Evolutionary conservation across 2,888 invertebrate species (phyloP).

Genomic region (Troilus luridus): DNA sequence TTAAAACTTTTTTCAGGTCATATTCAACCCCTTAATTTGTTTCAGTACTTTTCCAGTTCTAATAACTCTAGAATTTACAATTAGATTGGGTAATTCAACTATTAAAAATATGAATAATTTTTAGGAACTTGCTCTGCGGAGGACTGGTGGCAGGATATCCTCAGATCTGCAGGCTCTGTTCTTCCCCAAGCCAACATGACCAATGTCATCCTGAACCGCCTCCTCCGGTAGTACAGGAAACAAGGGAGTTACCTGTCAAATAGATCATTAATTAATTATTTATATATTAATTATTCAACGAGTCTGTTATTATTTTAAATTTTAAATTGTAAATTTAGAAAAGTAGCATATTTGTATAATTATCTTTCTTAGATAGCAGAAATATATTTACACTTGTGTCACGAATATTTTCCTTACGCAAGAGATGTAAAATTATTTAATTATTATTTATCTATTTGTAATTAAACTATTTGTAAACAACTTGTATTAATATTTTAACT

Average conservation of each 20-base stretch:
- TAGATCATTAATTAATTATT: not conserved
- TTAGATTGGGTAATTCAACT: no score
- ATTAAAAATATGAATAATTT: not conserved
- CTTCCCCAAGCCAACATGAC: slow-evolving; percentile 36
- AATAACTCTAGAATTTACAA: no score
- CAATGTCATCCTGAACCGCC: slow-evolving; percentile 32
- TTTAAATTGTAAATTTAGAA: not conserved
- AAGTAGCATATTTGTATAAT: not conserved
- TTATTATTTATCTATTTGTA: no score
- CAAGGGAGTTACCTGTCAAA: slow-evolving; percentile 16
- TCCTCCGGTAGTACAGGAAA: slow-evolving; percentile 14
- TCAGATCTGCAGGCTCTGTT: slow-evolving; percentile 51
- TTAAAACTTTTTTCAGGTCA: no score
- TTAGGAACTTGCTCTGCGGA: slow-evolving; percentile 35
- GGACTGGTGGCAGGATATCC: slow-evolving; percentile 44
- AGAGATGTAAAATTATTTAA: no score
- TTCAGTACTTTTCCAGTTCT: no score
- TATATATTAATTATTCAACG: not conserved
- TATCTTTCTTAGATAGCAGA: not conserved
- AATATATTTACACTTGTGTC: not conserved
- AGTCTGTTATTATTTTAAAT: slow-evolving; percentile 31
- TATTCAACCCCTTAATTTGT: no score
- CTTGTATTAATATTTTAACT: no score
- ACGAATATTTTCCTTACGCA: no score
- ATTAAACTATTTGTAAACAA: no score